These are phyloP conservation scores for Hyperoplus lanceolatus DNA, from an alignment of 2,797 vertebrate species.

Conservation along the genomic window DNA sequence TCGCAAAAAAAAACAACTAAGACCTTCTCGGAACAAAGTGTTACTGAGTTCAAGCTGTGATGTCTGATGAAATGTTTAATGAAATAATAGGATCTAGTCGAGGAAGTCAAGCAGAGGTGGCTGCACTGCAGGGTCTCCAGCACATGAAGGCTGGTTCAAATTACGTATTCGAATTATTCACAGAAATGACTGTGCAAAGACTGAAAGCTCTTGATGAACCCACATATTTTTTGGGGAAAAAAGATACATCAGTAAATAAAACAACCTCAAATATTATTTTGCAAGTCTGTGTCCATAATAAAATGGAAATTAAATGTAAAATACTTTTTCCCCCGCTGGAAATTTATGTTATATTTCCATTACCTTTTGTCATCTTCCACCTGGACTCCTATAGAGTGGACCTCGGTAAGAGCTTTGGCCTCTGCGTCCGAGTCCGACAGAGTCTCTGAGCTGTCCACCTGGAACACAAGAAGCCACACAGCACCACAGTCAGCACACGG, in stretches of 20 bases:
- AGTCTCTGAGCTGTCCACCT: slow-evolving; percentile 93
- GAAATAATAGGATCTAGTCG: slow-evolving; percentile 70
- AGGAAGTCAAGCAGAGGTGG: slow-evolving; percentile 74
- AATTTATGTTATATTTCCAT: slow-evolving; percentile 22
- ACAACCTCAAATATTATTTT: slow-evolving; percentile 41
- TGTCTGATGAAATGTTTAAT: slow-evolving; percentile 83
- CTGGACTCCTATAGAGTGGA: slow-evolving; percentile 98
- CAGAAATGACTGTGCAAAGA: slow-evolving; percentile 63
- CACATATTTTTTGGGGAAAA: slow-evolving; percentile 39
- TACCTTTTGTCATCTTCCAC: slow-evolving; percentile 99
- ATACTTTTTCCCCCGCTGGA: slow-evolving; percentile 1
- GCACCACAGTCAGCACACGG: slow-evolving; percentile 14
- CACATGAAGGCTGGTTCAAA: slow-evolving; percentile 58
- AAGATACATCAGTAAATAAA: slow-evolving; percentile 52
- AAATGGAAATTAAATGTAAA: slow-evolving; percentile 53
- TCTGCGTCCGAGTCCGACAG: slow-evolving; percentile 96
- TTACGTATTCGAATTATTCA: slow-evolving; percentile 70
- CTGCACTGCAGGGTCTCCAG: slow-evolving; percentile 58
- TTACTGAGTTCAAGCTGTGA: slow-evolving; percentile 75
- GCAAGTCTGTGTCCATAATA: slow-evolving; percentile 38
- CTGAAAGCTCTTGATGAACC: slow-evolving; percentile 62
- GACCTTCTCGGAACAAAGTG: slow-evolving; percentile 67
- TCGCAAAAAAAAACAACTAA: slow-evolving; percentile 36
- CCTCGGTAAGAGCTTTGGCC: slow-evolving; percentile 93
- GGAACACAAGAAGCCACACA: slow-evolving; percentile 25